Base-by-base conservation (phyloP, 2,888 invertebrate genomes). In the Hydropsyche betteni region DNA sequence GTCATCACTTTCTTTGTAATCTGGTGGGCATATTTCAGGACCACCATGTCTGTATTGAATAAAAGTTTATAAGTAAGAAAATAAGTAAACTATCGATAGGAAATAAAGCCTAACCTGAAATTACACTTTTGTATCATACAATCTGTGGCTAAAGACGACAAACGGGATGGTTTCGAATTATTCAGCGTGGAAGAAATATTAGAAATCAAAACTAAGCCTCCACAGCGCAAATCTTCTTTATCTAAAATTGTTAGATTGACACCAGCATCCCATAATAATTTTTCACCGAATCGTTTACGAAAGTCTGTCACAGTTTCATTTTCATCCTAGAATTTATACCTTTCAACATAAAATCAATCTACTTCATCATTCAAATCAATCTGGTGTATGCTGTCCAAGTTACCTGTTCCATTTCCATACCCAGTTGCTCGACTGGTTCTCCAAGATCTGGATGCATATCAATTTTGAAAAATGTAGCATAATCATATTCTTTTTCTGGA, bases 91-190 rank as follows among this genome's bases (percentile, higher is more conserved):
- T 68, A 36, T 75, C 74, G 70, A 33, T 69, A 76, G 34, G 68
- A 74, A 10, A 44, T 44, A 8, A 8, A 10, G 6, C 6, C 51
- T 81, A 83, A 86, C 85, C 91, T 89, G 82, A 94, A 94, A 78
- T 90, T 89, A 83, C 93, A 94, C 82, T 91, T 92, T 82, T 93
- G 93, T 69, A 93, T 89, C 89, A 93, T 92, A 81, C 93, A 94
- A 81, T 91, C 90, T 4, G 90, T 89, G n/a, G 72, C 24, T 34
- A 53, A 34, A 24, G 52, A 51, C 33, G 70, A 53, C 4, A 70
- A 33, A 14, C 36, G 33, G 0, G 92, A 89, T 80, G 90, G 85
- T 64, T 89, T 87, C 80, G 89, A 89, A 3, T 92, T 83, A 51
- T 88, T 84, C 80, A 87, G 86, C 80, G 88, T 87, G 5, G 89